Percentiles rank a stretch among this genome's conserved stretches.
Conservation (phyloP, 2,797 vertebrate species). For the Callimico goeldii region DNA sequence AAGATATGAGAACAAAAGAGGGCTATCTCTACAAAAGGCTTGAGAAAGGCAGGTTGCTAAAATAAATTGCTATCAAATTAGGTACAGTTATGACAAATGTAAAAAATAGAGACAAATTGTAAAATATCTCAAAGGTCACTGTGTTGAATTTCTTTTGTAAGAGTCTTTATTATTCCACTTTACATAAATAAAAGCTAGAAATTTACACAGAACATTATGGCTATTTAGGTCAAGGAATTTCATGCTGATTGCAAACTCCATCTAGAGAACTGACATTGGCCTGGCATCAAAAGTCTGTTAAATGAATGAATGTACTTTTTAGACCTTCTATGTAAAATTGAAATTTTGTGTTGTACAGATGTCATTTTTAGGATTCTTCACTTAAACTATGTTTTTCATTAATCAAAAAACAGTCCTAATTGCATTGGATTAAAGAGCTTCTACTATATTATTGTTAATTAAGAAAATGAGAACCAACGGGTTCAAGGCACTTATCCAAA, state of each 20-base stretch:
- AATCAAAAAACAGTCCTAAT: neutral
- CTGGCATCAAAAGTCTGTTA: neutral
- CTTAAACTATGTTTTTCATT: neutral
- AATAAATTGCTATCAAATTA: neutral
- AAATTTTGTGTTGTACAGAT: neutral
- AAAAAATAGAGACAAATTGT: neutral
- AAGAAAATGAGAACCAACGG: neutral
- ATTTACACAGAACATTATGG: rapidly evolving
- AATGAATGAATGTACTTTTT: neutral
- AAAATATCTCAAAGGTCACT: neutral
- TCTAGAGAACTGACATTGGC: neutral
- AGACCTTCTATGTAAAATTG: neutral
- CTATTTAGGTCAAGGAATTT: neutral
- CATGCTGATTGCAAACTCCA: neutral
- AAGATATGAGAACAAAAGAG: neutral
- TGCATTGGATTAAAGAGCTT: neutral
- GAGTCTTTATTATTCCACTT: neutral
- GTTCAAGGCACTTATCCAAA: neutral
- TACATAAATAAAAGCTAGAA: neutral
- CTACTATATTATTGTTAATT: neutral
- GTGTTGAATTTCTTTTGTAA: neutral
- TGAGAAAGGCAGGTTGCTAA: neutral
- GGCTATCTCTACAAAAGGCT: neutral
- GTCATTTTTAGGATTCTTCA: neutral
- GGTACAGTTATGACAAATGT: neutral